Base-by-base conservation (phyloP, 1,140 invertebrate genomes). In the Drosophila chauvacae region DNA sequence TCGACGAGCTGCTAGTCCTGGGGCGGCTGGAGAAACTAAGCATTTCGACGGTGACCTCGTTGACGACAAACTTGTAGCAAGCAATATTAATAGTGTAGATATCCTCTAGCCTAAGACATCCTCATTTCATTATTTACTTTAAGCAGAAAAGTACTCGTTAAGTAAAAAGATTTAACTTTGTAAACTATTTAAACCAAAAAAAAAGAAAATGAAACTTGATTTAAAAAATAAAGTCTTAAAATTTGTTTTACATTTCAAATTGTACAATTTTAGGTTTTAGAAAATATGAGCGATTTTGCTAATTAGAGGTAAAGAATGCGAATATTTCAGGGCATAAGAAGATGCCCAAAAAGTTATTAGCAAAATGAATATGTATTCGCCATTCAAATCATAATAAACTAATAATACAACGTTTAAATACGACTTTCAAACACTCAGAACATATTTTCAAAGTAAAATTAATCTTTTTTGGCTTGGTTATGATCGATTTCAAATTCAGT, bases 31-130 rank as follows among this genome's bases (percentile, higher is more conserved):
- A 90, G 28, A 72, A 71, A 30, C 44, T 90, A 0, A 86, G 68
- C 47, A 70, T 90, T 10, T 90, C 86, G 0, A 90, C 85, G 9
- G 85, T 90, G 3, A 90, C 85, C 9, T 78, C 85, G 30, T 37
- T 90, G 3, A 76, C 78, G 37, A 74, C 86, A 20, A 90, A 90
- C 51, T 68, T 88, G 28, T 88, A 83, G 66, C 10, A 26, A 60
- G 7, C 18, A 18, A 13, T 13, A 57, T 9, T 20, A 33, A 2
- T 56, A 56, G 9, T 9, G 4, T 56, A 39, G 6, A 39, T 23
- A 55, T 23, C 13, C n/a, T 64, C n/a, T 64, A 64, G 57, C 11
- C 11, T 62, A 44, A 44, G 20, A 13, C 7, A 33, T 41, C 30
- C 4, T n/a, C 4, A 14, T 37, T 20, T 23, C 5, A 11, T 26